A percentile compares a stretch with the other conserved stretches of the same genome.
Evolutionary conservation across 2,797 vertebrate species (phyloP).

Genomic region (Sebastes miniatus): DNA sequence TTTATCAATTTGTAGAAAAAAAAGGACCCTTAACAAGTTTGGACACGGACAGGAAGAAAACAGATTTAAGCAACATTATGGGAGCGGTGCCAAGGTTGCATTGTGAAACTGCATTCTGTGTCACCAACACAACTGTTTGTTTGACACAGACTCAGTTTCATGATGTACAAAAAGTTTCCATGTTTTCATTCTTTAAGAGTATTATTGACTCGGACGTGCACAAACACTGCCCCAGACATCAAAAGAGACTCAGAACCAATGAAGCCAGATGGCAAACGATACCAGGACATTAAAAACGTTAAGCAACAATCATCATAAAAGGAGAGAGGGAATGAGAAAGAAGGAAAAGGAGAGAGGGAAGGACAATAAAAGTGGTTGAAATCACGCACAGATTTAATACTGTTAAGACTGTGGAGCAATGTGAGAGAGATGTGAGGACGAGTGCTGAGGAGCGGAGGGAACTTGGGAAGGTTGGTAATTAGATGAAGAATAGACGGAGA

Average conservation of each 20-base stretch:
- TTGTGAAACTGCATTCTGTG: constrained; percentile 18
- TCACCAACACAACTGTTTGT: neutral
- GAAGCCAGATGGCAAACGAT: constrained; percentile 47
- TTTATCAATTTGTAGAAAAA: neutral
- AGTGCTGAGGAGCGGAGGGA: constrained; percentile 31
- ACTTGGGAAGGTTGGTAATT: constrained; percentile 57
- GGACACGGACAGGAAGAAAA: neutral
- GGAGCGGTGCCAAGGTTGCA: neutral
- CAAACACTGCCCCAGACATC: constrained; percentile 48
- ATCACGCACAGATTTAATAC: constrained; percentile 23
- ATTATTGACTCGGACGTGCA: constrained; percentile 24
- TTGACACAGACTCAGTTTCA: constrained; percentile 1
- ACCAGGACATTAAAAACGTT: constrained; percentile 41
- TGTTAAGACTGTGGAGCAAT: constrained; percentile 12
- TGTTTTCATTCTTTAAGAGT: constrained; percentile 7
- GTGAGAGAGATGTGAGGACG: constrained; percentile 32
- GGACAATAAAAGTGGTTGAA: constrained; percentile 33
- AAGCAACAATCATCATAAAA: constrained; percentile 32
- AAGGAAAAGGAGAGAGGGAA: neutral
- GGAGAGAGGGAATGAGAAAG: neutral
- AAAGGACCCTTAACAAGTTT: neutral
- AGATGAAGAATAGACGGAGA: constrained; percentile 75
- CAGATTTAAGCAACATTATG: neutral
- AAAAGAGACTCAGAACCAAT: constrained; percentile 33
- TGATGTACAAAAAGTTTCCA: neutral